Base-by-base conservation (phyloP, 2,888 invertebrate genomes). In the Cordilura impudica region DNA sequence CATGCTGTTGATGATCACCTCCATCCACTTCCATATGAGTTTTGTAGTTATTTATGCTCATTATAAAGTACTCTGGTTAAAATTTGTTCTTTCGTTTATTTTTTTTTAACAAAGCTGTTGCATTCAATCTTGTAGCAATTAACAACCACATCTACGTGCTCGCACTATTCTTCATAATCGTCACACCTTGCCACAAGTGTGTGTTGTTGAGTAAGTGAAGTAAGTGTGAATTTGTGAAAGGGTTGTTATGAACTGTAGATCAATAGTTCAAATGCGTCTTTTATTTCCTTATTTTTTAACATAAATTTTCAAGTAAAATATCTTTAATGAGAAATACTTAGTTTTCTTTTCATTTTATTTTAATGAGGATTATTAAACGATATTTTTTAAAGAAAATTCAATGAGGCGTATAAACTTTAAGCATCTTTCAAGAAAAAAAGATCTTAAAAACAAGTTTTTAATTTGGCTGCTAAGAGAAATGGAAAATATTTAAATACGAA, bases 181-280 rank as follows among this genome's bases (percentile, higher is more conserved):
- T 56, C 10, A 35, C 26, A 8, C 39, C 43, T 51, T 39, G 43
- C 31, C 61, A 45, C 45, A 54, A 54, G 54, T 71, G 63, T n/a
- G 16, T 14, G 10, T 53, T 23, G 23, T 43, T 26, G 47, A 45
- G 31, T 53, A 16, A 61, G 7, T 23, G 23, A 63, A 49, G 19
- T n/a, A 67, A 74, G 45, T 61, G 61, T 61, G 45, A 75, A 47
- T 16, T 66, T 60, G 8, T 35, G 23, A 60, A 77, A 71, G 47
- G 77, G 71, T 77, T 77, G 77, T 12, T 12, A 49, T 43, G 4
- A 26, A 21, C 6, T 31, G 23, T 12, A 23, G 7, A 75, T 45
- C 23, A 21, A 23, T n/a, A 49, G 26, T 39, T 66, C 43, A 21
- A 10, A 43, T 14, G 21, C 7, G 29, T 43, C 43, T 29, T 56